A percentile compares a stretch with the other conserved stretches of the same genome.
Evolutionary conservation across 1,140 invertebrate species (phyloP).

Genomic region (Ceratosolen solmsi): DNA sequence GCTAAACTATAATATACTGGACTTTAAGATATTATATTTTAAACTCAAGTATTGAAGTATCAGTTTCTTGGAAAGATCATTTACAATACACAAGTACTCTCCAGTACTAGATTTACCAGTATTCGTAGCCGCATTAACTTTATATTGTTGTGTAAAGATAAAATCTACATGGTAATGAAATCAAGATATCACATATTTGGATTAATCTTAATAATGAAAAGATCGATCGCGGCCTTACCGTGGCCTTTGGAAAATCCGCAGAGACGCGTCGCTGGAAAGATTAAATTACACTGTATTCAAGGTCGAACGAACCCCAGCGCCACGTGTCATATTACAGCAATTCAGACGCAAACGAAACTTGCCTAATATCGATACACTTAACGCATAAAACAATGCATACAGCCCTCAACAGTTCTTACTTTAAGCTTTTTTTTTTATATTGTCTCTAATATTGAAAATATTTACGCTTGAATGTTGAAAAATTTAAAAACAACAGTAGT

Average conservation of each 20-base stretch:
- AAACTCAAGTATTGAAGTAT: too few relatives aligned
- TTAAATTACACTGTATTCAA: background rate
- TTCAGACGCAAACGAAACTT: background rate
- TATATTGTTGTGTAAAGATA: too few relatives aligned
- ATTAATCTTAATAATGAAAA: background rate
- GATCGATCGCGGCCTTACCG: background rate
- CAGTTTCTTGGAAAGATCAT: too few relatives aligned
- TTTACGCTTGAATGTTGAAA: too few relatives aligned
- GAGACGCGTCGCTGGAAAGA: background rate
- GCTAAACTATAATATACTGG: too few relatives aligned
- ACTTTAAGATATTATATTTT: too few relatives aligned
- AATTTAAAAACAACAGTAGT: too few relatives aligned
- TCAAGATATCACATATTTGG: background rate
- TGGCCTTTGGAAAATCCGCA: background rate
- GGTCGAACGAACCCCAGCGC: background rate
- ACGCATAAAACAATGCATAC: background rate
- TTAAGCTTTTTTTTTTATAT: background rate
- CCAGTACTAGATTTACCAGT: too few relatives aligned
- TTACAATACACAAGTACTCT: too few relatives aligned
- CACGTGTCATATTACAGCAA: background rate
- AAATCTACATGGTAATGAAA: too few relatives aligned
- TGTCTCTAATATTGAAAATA: too few relatives aligned
- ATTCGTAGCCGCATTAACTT: too few relatives aligned
- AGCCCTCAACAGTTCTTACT: background rate
- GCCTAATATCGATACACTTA: conserved; percentile 1